A percentile compares a stretch with the other conserved stretches of the same genome.
These are phyloP conservation scores for Diploscapter pachys DNA, from an alignment of 1,140 invertebrate species.

Conservation along the genomic window DNA sequence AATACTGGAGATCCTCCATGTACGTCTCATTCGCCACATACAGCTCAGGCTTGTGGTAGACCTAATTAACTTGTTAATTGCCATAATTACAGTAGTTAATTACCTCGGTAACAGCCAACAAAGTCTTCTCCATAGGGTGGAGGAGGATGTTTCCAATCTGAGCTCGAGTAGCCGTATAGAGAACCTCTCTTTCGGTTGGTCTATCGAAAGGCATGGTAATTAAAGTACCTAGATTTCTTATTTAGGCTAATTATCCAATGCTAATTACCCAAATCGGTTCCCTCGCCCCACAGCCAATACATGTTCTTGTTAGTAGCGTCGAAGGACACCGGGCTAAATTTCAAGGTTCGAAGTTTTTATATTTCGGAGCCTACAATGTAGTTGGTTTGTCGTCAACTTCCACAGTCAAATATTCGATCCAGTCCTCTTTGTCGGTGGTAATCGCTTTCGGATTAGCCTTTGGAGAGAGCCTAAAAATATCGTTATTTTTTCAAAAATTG, in stretches of 20 bases:
- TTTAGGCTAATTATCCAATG: slow-evolving; percentile 12
- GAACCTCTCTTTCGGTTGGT: slow-evolving; percentile 52
- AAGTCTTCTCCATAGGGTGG: slow-evolving; percentile 53
- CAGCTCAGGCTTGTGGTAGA: slow-evolving; percentile 57
- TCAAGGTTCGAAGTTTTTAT: not conserved
- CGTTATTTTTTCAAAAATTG: slow-evolving; percentile 9
- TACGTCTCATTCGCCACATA: slow-evolving; percentile 55
- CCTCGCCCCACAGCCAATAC: slow-evolving; percentile 56
- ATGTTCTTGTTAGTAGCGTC: slow-evolving; percentile 51
- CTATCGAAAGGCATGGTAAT: slow-evolving; percentile 51
- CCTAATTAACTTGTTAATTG: slow-evolving; percentile 7
- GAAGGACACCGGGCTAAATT: slow-evolving; percentile 53
- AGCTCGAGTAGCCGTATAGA: slow-evolving; percentile 49
- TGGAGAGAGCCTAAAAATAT: slow-evolving; percentile 37
- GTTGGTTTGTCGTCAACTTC: slow-evolving; percentile 51
- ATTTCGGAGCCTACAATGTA: slow-evolving; percentile 42
- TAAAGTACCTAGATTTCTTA: slow-evolving; percentile 35
- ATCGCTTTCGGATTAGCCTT: slow-evolving; percentile 42
- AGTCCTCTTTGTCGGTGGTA: slow-evolving; percentile 45
- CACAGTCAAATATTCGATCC: slow-evolving; percentile 52
- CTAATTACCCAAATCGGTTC: slow-evolving; percentile 33
- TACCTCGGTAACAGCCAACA: slow-evolving; percentile 49
- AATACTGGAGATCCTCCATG: slow-evolving; percentile 56
- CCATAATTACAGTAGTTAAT: not conserved
- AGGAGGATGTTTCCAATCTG: slow-evolving; percentile 54